Conservation (phyloP, 2,113 vertebrate species). For the Eudyptes chrysolophus region DNA sequence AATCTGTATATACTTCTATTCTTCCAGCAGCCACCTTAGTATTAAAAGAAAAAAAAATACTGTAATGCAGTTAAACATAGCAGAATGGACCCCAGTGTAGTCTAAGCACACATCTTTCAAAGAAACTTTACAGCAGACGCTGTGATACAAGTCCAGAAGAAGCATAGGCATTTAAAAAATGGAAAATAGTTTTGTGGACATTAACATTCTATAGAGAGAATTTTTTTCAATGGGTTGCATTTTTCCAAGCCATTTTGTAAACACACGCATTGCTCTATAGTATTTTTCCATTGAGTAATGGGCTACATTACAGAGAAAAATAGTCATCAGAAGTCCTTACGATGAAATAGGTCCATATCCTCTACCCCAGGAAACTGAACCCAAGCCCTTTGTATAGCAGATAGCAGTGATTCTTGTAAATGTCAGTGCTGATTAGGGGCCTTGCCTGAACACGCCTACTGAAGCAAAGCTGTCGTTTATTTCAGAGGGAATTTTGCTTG, state of each 20-base stretch:
- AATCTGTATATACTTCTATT: neutral
- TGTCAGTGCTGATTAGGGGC: neutral
- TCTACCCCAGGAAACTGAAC: neutral
- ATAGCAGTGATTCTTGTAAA: slow-evolving; percentile 20
- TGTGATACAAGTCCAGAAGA: neutral
- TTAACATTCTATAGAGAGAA: neutral
- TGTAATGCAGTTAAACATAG: neutral
- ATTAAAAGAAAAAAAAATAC: neutral
- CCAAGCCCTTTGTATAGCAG: neutral
- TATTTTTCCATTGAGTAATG: neutral
- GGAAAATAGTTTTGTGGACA: neutral
- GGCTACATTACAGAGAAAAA: neutral
- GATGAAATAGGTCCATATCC: neutral
- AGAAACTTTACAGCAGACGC: neutral
- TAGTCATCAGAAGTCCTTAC: neutral
- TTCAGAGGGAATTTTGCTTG: neutral
- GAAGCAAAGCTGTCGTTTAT: neutral
- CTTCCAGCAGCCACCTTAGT: neutral
- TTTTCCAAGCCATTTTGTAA: neutral
- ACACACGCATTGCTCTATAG: neutral
- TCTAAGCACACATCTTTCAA: neutral
- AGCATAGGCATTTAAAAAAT: neutral
- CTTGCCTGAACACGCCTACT: neutral
- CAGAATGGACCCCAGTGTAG: neutral
- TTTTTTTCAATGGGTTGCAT: neutral